Conservation (phyloP, 2,113 vertebrate species). For the Suricata suricatta region DNA sequence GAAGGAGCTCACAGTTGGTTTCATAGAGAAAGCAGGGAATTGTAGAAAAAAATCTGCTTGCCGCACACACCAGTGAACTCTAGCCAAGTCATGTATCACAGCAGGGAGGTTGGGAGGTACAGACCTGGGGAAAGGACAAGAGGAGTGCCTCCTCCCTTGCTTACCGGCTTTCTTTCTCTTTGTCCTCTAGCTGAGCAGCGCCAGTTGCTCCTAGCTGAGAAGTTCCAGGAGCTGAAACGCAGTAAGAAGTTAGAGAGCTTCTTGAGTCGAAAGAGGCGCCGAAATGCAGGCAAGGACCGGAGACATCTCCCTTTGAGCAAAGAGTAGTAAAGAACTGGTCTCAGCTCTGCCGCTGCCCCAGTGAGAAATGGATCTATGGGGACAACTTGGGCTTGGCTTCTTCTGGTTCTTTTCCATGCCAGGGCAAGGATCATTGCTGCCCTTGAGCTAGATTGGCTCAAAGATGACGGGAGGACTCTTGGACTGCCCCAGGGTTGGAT, state of each 20-base stretch:
- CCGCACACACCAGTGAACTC: neutral
- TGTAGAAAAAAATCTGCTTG: neutral
- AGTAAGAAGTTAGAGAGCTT: conserved; percentile 95
- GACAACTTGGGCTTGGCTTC: neutral
- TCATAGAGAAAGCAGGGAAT: neutral
- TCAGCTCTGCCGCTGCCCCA: neutral
- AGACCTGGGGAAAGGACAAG: neutral
- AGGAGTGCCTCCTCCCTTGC: neutral
- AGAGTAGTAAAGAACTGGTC: conserved; percentile 35
- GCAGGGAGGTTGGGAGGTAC: neutral
- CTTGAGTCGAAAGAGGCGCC: conserved; percentile 94
- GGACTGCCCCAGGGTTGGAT: neutral
- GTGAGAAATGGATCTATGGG: neutral
- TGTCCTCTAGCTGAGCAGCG: conserved; percentile 89
- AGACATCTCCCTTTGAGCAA: conserved; percentile 88
- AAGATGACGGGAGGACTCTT: neutral
- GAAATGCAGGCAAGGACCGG: conserved; percentile 94
- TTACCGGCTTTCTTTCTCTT: conserved; percentile 28
- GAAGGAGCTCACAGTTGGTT: neutral
- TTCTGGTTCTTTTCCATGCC: neutral
- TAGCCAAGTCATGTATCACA: neutral
- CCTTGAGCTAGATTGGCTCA: neutral
- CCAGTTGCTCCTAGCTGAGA: conserved; percentile 92
- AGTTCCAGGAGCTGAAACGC: conserved; percentile 92
- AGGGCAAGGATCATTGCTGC: neutral